Conservation (phyloP, 2,113 vertebrate genomes). For the Garra rufa region DNA sequence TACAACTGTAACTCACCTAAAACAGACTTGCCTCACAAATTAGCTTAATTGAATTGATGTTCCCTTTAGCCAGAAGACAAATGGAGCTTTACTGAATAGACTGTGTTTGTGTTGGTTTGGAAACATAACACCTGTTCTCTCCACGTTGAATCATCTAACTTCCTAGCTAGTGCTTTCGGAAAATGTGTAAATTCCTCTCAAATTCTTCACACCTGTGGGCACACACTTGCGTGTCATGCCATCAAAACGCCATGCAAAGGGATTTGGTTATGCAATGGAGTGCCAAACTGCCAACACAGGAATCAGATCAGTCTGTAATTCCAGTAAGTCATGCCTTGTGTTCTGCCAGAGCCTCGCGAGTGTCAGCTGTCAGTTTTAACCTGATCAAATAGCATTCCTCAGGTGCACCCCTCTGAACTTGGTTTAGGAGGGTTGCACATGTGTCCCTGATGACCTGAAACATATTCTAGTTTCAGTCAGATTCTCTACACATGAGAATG, state of each 20-base stretch:
- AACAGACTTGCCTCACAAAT: not conserved
- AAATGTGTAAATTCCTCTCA: not conserved
- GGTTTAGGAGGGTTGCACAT: not conserved
- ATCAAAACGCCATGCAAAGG: slow-evolving; percentile 39
- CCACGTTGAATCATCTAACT: not conserved
- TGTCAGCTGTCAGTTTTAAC: slow-evolving; percentile 46
- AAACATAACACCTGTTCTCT: not conserved
- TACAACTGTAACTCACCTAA: not conserved
- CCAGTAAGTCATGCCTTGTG: slow-evolving; percentile 28
- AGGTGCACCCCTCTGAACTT: slow-evolving; percentile 21
- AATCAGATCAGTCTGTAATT: slow-evolving; percentile 44
- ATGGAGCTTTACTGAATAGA: not conserved
- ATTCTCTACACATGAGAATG: not conserved
- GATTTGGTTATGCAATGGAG: slow-evolving; percentile 41
- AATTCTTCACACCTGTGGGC: not conserved
- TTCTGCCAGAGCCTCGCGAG: slow-evolving; percentile 20
- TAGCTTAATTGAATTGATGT: not conserved
- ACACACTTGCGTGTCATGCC: not conserved
- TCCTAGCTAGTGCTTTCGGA: not conserved
- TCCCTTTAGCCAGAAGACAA: not conserved
- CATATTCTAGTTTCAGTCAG: not conserved
- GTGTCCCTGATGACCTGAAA: slow-evolving; percentile 31
- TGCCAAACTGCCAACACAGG: slow-evolving; percentile 15
- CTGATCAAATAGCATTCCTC: slow-evolving; percentile 17
- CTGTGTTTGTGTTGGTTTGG: not conserved